A percentile compares a stretch with the other conserved stretches of the same genome.
These are phyloP conservation scores for Nephrotoma appendiculata DNA, from an alignment of 2,888 invertebrate species.

Conservation along the genomic window DNA sequence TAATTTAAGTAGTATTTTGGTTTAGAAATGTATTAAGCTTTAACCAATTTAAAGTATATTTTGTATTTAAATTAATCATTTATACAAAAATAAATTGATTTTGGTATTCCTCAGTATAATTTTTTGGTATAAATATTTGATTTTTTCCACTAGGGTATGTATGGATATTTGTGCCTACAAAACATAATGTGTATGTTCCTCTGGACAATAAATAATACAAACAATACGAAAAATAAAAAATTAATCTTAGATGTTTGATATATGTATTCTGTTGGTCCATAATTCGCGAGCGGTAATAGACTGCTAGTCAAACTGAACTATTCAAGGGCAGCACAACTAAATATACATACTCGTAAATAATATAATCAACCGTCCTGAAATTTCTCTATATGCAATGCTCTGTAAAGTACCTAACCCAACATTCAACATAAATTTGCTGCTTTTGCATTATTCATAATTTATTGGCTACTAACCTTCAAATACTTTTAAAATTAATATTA, in stretches of 20 bases:
- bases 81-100: no score
- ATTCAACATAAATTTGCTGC: background rate
- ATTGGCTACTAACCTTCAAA: background rate
- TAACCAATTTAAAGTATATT: no score
- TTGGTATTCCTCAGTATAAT: no score
- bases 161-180: background rate
- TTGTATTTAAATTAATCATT: no score
- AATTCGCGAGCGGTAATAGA: background rate
- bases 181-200: background rate
- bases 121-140: no score
- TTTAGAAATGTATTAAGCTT: no score
- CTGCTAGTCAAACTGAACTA: background rate
- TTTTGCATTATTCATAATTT: background rate
- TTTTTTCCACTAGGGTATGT: no score
- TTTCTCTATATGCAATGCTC: background rate
- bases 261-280: background rate
- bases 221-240: background rate
- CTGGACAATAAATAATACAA: background rate
- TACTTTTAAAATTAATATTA: background rate
- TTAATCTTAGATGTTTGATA: background rate
- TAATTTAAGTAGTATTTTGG: no score
- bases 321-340: background rate
- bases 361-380: background rate
- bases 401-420: background rate
- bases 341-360: background rate